Base-by-base conservation (phyloP, 2,888 invertebrate genomes). In the Drosophila yooni region DNA sequence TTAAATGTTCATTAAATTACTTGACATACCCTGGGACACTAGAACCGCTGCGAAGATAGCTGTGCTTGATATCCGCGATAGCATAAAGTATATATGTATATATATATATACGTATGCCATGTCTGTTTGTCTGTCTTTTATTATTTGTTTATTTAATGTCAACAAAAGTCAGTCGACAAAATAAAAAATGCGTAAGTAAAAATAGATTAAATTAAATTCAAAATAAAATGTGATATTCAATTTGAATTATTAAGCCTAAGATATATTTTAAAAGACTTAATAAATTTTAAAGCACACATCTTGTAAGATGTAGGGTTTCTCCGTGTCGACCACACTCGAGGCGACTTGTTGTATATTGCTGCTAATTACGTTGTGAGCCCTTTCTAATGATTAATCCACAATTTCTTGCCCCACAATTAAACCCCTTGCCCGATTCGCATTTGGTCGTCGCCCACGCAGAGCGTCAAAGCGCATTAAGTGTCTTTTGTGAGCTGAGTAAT, bases 391-490 rank as follows among this genome's bases (percentile, higher is more conserved):
- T 59, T 87, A 81, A 75, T 61, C 82, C 64, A 53, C 56, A 46
- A 53, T 81, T 68, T 53, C 51, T 70, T 70, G 67, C 29, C 70
- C 70, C 57, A 53, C 87, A 65, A 86, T 89, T 89, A 71, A 82
- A 68, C 72, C 67, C 74, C 61, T 75, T 52, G 29, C 29, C 58
- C 43, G 33, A 52, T 50, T 52, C 31, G 33, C 52, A 68, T 51
- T 70, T 63, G 58, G 15, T 61, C 56, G 8, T 63, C 53, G 38
- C 68, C 67, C 75, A 63, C 74, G 61, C 70, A 51, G 65, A 64
- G 78, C 82, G 88, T 75, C 71, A 88, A 84, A 82, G 82, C 85
- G 75, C 73, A 84, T 88, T 85, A 80, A 89, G 56, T 67, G 62
- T 74, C 67, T 75, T 82, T 72, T 82, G 73, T 89, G 77, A 76